Evolutionary conservation across 2,888 invertebrate species (phyloP).

Genomic region (Conus canariensis): DNA sequence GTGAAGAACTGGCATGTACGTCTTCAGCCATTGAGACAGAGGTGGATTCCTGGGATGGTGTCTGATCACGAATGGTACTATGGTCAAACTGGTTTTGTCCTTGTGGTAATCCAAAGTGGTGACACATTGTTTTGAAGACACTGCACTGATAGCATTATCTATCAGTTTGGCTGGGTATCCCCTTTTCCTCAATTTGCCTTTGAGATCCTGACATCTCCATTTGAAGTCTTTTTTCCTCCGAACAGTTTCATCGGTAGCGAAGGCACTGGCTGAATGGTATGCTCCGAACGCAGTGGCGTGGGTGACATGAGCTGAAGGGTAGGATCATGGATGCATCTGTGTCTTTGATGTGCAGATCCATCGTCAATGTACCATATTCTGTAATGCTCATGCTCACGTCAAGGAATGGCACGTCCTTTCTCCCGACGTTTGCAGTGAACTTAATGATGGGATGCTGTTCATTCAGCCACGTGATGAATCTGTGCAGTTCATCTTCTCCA

Average conservation of each 20-base stretch:
- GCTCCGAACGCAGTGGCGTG: background rate
- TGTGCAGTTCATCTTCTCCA: too few species aligned
- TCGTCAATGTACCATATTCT: too few species aligned
- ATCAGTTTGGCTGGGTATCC: constrained; percentile 9
- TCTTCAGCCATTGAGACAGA: background rate
- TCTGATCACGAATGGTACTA: background rate
- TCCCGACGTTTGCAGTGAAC: too few species aligned
- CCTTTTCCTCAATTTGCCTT: constrained; percentile 10
- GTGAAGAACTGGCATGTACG: constrained; percentile 18
- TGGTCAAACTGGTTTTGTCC: background rate
- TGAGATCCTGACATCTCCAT: background rate
- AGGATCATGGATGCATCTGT: too few species aligned
- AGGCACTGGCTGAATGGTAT: constrained; percentile 5
- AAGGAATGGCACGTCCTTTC: too few species aligned
- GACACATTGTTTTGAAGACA: background rate
- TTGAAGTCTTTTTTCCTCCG: background rate
- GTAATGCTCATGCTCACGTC: too few species aligned
- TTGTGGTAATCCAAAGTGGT: constrained; percentile 1
- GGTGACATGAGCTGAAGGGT: too few species aligned
- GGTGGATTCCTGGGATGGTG: background rate
- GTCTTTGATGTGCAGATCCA: too few species aligned
- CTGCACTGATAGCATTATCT: background rate
- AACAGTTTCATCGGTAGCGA: background rate
- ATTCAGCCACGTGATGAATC: too few species aligned
- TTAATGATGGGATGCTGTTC: too few species aligned